phyloP scores from a whole-genome alignment of 2,113 vertebrate species.

The Tupaia tana region DNA sequence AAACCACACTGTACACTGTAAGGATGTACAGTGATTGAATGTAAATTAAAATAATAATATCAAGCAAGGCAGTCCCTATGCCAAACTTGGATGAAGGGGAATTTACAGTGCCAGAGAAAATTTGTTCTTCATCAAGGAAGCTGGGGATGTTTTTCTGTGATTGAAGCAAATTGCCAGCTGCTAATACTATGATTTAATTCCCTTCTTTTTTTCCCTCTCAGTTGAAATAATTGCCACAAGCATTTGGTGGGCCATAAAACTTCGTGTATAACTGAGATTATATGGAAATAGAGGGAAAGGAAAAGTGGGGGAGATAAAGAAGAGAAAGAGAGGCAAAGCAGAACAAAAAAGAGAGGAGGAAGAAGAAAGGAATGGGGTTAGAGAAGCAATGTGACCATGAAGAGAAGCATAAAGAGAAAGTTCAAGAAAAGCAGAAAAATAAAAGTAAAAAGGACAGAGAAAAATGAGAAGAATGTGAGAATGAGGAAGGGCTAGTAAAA shows the following conservation, averaged over 20 bases:
- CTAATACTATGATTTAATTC: conserved; percentile 75
- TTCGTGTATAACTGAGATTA: neutral
- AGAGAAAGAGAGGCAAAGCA: neutral
- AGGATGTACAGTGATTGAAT: too few species aligned
- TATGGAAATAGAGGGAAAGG: neutral
- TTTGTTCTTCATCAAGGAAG: conserved; percentile 84
- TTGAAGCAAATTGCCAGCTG: conserved; percentile 72
- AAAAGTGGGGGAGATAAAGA: neutral
- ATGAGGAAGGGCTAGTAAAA: neutral
- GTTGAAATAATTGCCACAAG: conserved; percentile 72
- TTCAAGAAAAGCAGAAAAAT: neutral
- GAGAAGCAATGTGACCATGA: conserved; percentile 48
- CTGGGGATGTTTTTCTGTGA: conserved; percentile 77
- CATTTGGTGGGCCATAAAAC: conserved; percentile 4
- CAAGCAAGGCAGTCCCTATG: conserved; percentile 48
- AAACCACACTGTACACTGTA: too few species aligned
- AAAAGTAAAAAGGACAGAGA: neutral
- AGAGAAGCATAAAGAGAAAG: conserved; percentile 11
- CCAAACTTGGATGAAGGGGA: conserved; percentile 61
- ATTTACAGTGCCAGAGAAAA: conserved; percentile 80
- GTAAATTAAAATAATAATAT: conserved; percentile 59
- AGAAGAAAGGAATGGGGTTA: neutral
- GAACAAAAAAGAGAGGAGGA: neutral
- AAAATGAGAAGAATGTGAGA: neutral
- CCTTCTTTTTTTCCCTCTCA: neutral